Conservation (phyloP, 2,797 vertebrate genomes). For the Melanogrammus aeglefinus region DNA sequence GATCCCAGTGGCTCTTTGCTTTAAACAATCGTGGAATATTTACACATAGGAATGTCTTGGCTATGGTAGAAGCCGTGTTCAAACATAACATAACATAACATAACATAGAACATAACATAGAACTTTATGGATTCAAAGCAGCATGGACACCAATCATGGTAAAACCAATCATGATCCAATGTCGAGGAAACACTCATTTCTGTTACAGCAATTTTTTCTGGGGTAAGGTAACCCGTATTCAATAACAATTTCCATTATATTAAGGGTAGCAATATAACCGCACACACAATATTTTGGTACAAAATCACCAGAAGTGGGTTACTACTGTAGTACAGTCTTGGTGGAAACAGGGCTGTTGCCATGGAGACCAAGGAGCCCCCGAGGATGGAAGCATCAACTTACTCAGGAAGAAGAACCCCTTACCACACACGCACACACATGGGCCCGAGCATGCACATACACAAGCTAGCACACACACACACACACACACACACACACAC, state of each 20-base stretch:
- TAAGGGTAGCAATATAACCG: background rate
- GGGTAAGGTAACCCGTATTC: background rate
- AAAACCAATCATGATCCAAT: no score
- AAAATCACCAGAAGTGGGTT: background rate
- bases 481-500: background rate
- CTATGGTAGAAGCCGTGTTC: no score
- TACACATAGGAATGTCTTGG: no score
- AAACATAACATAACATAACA: no score
- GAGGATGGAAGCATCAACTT: slow-evolving; percentile 31
- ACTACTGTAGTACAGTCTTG: background rate
- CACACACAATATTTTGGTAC: background rate
- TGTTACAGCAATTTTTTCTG: background rate
- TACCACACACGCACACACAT: background rate
- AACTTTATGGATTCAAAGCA: no score
- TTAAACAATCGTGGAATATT: background rate
- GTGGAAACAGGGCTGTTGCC: slow-evolving; percentile 44
- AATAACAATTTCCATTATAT: background rate
- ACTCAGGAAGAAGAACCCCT: slow-evolving; percentile 29
- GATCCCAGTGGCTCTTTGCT: background rate
- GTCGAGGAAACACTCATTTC: no score
- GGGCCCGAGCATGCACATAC: background rate
- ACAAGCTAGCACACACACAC: background rate
- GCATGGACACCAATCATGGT: no score
- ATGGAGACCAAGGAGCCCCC: slow-evolving; percentile 47
- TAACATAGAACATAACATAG: no score